phyloP scores from a whole-genome alignment of 2,113 vertebrate species.

The Cryptotis parvus region DNA sequence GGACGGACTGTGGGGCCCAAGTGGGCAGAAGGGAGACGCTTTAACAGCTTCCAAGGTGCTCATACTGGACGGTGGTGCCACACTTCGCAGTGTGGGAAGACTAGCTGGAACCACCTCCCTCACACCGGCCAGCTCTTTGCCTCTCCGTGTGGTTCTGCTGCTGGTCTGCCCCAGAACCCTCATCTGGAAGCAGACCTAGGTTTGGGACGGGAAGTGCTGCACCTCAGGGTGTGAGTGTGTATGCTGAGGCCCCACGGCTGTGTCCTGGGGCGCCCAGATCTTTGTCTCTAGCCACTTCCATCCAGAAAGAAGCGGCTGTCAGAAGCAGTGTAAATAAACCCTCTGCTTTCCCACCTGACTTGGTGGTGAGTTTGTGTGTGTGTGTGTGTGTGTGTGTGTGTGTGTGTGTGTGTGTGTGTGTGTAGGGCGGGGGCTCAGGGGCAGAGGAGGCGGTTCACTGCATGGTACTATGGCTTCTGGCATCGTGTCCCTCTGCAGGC shows the following conservation, averaged over 20 bases:
- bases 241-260: background rate
- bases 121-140: background rate
- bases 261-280: background rate
- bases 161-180: background rate
- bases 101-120: background rate
- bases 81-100: too few relatives aligned
- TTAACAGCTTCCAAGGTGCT: slow-evolving; percentile 57
- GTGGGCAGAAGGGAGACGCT: slow-evolving; percentile 36
- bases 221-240: background rate
- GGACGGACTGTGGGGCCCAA: background rate
- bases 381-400: too few relatives aligned
- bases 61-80: slow-evolving; percentile 65
- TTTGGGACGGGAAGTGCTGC: background rate
- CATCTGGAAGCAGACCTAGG: slow-evolving; percentile 20
- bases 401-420: too few relatives aligned
- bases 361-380: slow-evolving; percentile 67
- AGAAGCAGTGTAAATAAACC: slow-evolving; percentile 86
- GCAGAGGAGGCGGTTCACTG: background rate
- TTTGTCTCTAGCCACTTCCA: slow-evolving; percentile 6
- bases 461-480: background rate
- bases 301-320: slow-evolving; percentile 13
- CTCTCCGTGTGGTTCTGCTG: background rate
- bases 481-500: background rate
- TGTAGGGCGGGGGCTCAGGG: background rate
- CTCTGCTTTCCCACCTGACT: slow-evolving; percentile 84